A percentile compares a stretch with the other conserved stretches of the same genome.
Conservation (phyloP, 2,113 vertebrate genomes). For the Pachypanchax playfairii region DNA sequence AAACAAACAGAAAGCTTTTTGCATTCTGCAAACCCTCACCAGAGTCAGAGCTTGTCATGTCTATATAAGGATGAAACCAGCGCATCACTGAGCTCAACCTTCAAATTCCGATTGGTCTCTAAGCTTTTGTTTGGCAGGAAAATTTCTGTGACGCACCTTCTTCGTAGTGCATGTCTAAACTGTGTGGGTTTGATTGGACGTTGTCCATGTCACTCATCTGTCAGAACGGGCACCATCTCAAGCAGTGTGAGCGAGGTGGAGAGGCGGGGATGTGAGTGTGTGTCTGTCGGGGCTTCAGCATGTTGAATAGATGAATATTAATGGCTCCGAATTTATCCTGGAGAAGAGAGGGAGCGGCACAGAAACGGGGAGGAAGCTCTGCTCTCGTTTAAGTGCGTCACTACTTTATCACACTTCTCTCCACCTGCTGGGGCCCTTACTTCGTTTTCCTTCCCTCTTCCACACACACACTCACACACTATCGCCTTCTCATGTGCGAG, state of each 20-base stretch:
- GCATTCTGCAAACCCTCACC: constrained; percentile 13
- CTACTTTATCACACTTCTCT: constrained; percentile 52
- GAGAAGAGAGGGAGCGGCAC: constrained; percentile 31
- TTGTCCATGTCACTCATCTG: constrained; percentile 42
- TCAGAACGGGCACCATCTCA: constrained; percentile 8
- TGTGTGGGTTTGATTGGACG: constrained; percentile 54
- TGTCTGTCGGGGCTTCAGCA: constrained; percentile 25
- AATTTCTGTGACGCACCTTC: constrained; percentile 65
- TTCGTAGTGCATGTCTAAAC: constrained; percentile 24
- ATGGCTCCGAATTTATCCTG: constrained; percentile 39
- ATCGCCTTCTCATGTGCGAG: constrained; percentile 27
- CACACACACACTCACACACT: constrained; percentile 2
- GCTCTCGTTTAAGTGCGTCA: constrained; percentile 56
- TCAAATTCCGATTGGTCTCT: constrained; percentile 56
- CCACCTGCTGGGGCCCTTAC: constrained; percentile 46
- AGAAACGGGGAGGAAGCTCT: constrained; percentile 19
- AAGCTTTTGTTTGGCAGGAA: constrained; percentile 54
- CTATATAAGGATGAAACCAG: constrained; percentile 70
- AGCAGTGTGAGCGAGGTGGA: not conserved
- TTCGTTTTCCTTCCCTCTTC: not conserved
- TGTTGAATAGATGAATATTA: constrained; percentile 55
- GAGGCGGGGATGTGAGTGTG: constrained; percentile 18
- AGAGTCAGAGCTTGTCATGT: constrained; percentile 47
- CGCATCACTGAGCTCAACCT: constrained; percentile 49
- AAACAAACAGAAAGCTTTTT: constrained; percentile 25